Base-by-base conservation (phyloP, 2,797 vertebrate species). In the Eutrigla gurnardus region DNA sequence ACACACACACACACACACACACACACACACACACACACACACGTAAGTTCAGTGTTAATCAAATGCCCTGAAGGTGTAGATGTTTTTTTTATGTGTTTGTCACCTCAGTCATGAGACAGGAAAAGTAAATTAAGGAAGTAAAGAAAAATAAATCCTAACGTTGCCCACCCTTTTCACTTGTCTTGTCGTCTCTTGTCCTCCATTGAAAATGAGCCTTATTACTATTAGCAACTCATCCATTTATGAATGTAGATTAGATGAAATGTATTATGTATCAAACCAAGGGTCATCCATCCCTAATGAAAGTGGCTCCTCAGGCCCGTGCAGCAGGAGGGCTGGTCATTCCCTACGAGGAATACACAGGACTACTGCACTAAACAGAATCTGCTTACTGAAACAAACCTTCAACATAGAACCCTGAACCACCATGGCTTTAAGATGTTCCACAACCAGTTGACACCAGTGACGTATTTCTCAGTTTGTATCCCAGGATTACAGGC, bases 171-270 rank as follows among this genome's bases (percentile, higher is more conserved):
- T 9, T 70, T 76, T 73, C 33, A 57, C 65, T 82, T 54, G 75
- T 64, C 70, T 84, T 73, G 47, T 61, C 49, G 63, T 58, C 60
- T 81, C 52, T 53, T 78, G 66, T 81, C 65, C 47, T 71, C 67
- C 67, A 60, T 40, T 68, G 82, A 57, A 83, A 89, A 88, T 88
- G 83, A 83, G 70, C 37, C 58, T 68, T 70, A 86, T 81, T 69
- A 74, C 80, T 80, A 83, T 90, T 83, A 90, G 87, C 77, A 84
- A 87, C 83, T 92, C 84, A 74, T 82, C 63, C 77, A 89, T 91
- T 92, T 86, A 91, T 90, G 83, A 92, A 91, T 91, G 80, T 79
- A 86, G 73, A 93, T 83, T 79, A 89, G 87, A 88, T 74, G 58
- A 80, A 79, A 89, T 89, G 58, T 78, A 88, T 91, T 90, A 93